Evolutionary conservation across 2,888 invertebrate species (phyloP).

Genomic region (Piscicola geometra): DNA sequence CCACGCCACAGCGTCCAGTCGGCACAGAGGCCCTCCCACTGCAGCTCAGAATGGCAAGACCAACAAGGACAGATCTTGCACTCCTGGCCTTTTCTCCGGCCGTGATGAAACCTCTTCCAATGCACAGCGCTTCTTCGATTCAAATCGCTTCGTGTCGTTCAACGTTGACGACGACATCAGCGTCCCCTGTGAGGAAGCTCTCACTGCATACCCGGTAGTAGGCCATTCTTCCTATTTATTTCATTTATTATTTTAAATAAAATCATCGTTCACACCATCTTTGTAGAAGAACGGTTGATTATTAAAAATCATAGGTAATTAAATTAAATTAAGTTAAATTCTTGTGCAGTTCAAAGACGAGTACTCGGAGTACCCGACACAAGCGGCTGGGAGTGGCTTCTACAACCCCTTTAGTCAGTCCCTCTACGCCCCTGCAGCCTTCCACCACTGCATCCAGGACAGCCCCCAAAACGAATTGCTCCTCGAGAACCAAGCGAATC

Average conservation of each 20-base stretch:
- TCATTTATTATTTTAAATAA: too few species aligned
- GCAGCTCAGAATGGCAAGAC: not conserved
- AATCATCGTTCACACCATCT: too few species aligned
- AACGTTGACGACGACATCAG: constrained; percentile 27
- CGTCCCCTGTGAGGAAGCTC: not conserved
- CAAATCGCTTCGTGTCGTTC: constrained; percentile 24
- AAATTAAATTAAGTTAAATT: not conserved
- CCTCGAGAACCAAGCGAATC: not conserved
- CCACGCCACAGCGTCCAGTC: not conserved
- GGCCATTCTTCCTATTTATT: too few species aligned
- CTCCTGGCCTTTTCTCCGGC: not conserved
- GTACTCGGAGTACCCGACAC: not conserved
- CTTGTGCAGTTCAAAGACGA: too few species aligned
- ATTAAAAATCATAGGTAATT: too few species aligned
- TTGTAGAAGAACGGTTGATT: too few species aligned
- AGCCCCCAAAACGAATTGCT: not conserved
- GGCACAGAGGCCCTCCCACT: not conserved
- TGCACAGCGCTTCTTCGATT: not conserved
- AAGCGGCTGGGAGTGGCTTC: not conserved
- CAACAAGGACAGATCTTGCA: too few species aligned
- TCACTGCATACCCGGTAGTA: constrained; percentile 7
- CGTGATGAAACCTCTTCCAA: not conserved
- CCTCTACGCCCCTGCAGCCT: not conserved
- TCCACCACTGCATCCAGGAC: not conserved
- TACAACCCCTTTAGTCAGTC: not conserved